A percentile compares a stretch with the other conserved stretches of the same genome.
phyloP scores from a whole-genome alignment of 64 coral and sea anemone species.

The Montipora sp. region DNA sequence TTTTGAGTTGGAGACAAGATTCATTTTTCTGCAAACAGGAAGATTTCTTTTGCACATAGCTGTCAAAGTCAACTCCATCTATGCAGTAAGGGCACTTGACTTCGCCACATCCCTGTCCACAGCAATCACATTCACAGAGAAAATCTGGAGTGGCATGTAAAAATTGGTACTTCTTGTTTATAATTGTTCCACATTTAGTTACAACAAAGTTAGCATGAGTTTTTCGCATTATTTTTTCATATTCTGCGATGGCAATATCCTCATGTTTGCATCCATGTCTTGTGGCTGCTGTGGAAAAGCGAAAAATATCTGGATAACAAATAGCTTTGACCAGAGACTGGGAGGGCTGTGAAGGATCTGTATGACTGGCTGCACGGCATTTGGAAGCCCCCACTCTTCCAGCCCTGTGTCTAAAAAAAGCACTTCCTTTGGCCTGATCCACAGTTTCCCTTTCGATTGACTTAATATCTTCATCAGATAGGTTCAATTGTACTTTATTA shows the following conservation, averaged over 20 bases:
- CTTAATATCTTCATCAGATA: slow-evolving; percentile 16
- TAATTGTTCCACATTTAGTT: background rate
- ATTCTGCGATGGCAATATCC: background rate
- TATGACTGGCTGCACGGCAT: background rate
- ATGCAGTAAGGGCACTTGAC: slow-evolving; percentile 33
- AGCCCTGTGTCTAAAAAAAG: slow-evolving; percentile 38
- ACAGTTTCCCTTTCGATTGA: slow-evolving; percentile 30
- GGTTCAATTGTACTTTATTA: background rate
- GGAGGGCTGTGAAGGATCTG: slow-evolving; percentile 40
- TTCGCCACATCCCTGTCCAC: slow-evolving; percentile 22
- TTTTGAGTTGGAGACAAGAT: background rate
- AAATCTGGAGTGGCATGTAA: slow-evolving; percentile 63
- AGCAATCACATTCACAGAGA: background rate
- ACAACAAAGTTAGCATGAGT: too few relatives aligned
- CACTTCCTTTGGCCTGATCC: slow-evolving; percentile 18
- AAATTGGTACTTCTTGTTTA: slow-evolving; percentile 25
- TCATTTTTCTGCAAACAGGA: slow-evolving; percentile 29
- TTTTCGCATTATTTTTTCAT: slow-evolving; percentile 16
- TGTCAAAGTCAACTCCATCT: background rate
- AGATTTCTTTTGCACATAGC: slow-evolving; percentile 9
- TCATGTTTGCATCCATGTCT: slow-evolving; percentile 67
- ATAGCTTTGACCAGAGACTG: slow-evolving; percentile 57
- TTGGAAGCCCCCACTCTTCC: slow-evolving; percentile 47
- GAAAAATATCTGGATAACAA: slow-evolving; percentile 42
- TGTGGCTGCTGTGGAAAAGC: slow-evolving; percentile 17